Evolutionary conservation across 1,140 invertebrate genomes (phyloP), one percentile per base, ranked within the genome.

Genomic region (Eulimnadia texana): DNA sequence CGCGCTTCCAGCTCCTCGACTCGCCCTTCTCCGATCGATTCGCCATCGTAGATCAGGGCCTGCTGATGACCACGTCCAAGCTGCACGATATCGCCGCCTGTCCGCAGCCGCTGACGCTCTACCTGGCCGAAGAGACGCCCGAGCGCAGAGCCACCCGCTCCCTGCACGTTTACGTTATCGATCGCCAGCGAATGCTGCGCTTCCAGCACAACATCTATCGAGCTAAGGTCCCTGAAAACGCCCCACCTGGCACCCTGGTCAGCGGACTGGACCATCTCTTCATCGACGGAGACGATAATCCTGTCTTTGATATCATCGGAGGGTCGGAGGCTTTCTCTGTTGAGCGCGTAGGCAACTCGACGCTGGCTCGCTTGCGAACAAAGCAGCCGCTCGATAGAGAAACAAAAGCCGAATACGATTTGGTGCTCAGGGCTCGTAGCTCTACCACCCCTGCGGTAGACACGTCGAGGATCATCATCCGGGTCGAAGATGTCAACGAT

Each of bases 401-500:
- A 70, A 68, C 70, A 1, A 81, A 80, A 51, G 72, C 77, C n/a
- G 70, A 73, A 0, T 90, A 91, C 68, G 77, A 79, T 50, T 70
- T 92, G 25, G 79, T 82, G 0, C 74, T 92, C 54, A 82, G 86
- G 67, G 90, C 88, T 0, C 80, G 80, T 6, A 86, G 90, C 70
- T 74, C 79, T 10, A 79, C 82, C 60, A 84, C 82, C 9, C 76
- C 86, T 6, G 87, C 86, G 69, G 85, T 81, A 63, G 83, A 86
- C 0, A 78, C 80, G 16, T 82, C 86, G 1, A 82, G 80, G 49
- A 78, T 95, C 2, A 75, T 78, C 20, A 79, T 96, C 2, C 75
- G 78, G 3, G 79, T 97, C 0, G 70, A 82, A 0, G 90, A 96
- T 69, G 84, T 86, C 66, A 96, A 98, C 71, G 93, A 96, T 72